Base-by-base conservation (phyloP, 1,140 invertebrate genomes). In the Arctopsyche grandis region DNA sequence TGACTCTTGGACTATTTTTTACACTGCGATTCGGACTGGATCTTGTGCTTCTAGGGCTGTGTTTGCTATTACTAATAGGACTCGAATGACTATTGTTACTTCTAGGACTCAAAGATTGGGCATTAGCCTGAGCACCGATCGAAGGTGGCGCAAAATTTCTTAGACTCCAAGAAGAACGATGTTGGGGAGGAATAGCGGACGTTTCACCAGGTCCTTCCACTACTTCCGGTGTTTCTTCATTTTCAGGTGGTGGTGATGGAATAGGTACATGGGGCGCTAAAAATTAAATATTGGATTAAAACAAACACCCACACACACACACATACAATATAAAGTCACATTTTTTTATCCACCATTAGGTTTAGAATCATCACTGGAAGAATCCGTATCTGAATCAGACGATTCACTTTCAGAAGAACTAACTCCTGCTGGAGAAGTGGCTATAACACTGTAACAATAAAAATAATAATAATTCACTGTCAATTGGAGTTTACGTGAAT, bases 381-480 rank as follows among this genome's bases (percentile, higher is more conserved):
- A 87, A 79, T 88, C 86, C 10, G 84, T 84, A 74, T 88, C 87
- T 0, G 86, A 86, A 80, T 88, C 87, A 0, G 86, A 85, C 0
- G 88, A 88, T 52, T 83, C 83, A 80, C 87, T 88, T 46, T 84
- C 86, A 0, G 87, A 87, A 21, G 85, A 86, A 10, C 86, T 86
- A 75, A 85, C 87, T 74, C 84, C 76, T 46, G 69, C 86, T 0
- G 86, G 86, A n/a, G 26, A n/a, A 4, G 75, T 22, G 12, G 12
- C 84, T 85, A 75, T 86, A 85, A 5, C 86, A 85, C 69, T 69
- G 22, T 69, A 63, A 69, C 75, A 79, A 24, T 22, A 60, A 16
- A 52, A 52, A 52, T 12, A 52, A 52, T 52, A 52, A 46, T 46
- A 7, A 29, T 69, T 29, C n/a, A 69, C 24, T 69, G 21, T 69